phyloP scores from a whole-genome alignment of 2,113 vertebrate genomes.

The Pitta sordida region DNA sequence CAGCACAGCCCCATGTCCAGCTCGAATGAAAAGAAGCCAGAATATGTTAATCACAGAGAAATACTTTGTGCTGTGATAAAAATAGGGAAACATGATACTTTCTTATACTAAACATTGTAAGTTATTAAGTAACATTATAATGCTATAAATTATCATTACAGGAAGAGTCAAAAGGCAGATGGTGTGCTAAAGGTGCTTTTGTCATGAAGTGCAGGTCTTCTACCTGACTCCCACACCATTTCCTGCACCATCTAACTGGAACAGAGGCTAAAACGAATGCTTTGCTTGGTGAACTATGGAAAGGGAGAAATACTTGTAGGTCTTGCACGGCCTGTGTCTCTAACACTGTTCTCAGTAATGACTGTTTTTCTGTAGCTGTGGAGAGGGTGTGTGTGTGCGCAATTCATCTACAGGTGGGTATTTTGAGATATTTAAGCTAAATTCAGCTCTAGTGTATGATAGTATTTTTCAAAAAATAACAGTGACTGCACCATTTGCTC shows the following conservation, averaged over 20 bases:
- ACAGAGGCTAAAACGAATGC: background rate
- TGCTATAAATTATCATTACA: background rate
- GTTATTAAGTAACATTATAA: background rate
- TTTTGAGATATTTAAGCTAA: background rate
- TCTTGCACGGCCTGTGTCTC: background rate
- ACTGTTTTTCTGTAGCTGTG: background rate
- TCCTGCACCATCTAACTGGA: background rate
- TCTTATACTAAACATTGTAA: background rate
- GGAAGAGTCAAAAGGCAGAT: background rate
- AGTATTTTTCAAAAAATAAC: background rate
- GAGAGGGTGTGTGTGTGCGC: too few species aligned
- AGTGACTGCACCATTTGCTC: background rate
- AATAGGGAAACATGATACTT: background rate
- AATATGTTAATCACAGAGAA: background rate
- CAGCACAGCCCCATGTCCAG: background rate
- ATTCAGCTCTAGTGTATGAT: background rate
- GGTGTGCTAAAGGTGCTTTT: background rate
- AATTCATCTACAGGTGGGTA: background rate
- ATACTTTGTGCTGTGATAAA: background rate
- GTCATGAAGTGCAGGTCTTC: background rate
- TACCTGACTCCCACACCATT: background rate
- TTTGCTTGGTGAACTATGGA: background rate
- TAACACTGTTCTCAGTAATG: background rate
- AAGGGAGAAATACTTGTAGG: background rate
- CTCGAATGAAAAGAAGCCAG: background rate